Conservation (phyloP, 2,888 invertebrate genomes). For the Agonopterix alstromeriana region DNA sequence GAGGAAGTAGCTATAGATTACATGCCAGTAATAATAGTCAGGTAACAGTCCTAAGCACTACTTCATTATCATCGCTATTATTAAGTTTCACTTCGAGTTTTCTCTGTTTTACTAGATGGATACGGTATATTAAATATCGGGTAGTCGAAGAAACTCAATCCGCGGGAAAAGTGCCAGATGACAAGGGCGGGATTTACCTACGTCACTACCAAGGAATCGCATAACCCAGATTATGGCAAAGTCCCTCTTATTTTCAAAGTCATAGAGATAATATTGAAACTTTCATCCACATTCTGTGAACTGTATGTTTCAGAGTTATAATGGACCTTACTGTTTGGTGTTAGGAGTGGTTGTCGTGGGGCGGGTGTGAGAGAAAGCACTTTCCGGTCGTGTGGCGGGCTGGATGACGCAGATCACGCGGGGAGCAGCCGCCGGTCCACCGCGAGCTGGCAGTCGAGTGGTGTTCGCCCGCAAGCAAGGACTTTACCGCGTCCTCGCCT, state of each 20-base stretch:
- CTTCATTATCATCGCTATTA: slow-evolving; percentile 17
- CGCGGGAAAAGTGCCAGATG: slow-evolving; percentile 62
- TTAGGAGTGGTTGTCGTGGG: slow-evolving; percentile 40
- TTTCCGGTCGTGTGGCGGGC: slow-evolving; percentile 60
- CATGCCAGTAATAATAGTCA: slow-evolving; percentile 6
- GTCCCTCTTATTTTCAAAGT: slow-evolving; percentile 25
- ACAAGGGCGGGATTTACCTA: slow-evolving; percentile 46
- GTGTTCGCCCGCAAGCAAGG: slow-evolving; percentile 45
- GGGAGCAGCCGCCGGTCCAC: slow-evolving; percentile 20
- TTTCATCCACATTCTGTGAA: neutral
- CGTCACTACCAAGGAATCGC: slow-evolving; percentile 36
- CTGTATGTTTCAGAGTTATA: neutral
- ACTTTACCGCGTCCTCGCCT: slow-evolving; percentile 23
- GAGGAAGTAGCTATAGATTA: slow-evolving; percentile 14
- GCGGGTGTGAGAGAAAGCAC: slow-evolving; percentile 63
- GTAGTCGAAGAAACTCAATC: slow-evolving; percentile 50
- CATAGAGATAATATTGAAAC: slow-evolving; percentile 38
- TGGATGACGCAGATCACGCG: slow-evolving; percentile 69
- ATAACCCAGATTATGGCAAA: slow-evolving; percentile 21
- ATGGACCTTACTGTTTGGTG: slow-evolving; percentile 35
- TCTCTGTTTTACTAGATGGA: slow-evolving; percentile 21
- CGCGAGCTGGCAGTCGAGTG: slow-evolving; percentile 48
- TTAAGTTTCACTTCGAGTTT: slow-evolving; percentile 45
- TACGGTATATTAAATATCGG: slow-evolving; percentile 46
- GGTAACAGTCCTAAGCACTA: slow-evolving; percentile 12